Evolutionary conservation across 1,140 invertebrate species (phyloP), one percentile per base, ranked within the genome.

Genomic region (Drosophila parvula): DNA sequence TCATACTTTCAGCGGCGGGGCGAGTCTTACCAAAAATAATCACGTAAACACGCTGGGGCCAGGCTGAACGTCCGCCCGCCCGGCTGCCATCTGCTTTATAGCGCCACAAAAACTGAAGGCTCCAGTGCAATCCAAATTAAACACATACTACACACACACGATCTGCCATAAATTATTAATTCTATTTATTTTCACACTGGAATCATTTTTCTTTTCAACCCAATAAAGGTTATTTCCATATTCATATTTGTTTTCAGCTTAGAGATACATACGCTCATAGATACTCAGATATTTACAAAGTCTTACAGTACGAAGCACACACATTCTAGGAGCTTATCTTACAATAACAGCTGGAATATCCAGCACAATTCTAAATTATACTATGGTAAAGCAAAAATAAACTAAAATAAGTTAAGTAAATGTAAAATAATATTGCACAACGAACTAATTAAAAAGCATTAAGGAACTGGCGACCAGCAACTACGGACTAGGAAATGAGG

Each of bases 1-100:
- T 63, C 53, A 56, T 76, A 68, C 28, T 79, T 85, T 57, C 70
- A 83, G 81, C 79, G 16, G 58, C 75, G 32, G 58, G 55, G 59
- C 38, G 51, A 64, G 57, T 32, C 59, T 68, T 59, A 63, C 57
- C 41, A 65, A 81, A 79, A 56, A 59, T 58, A 41, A n/a, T 55
- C 41, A 58, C 58, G 43, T 81, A 86, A 85, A 86, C 64, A 85
- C 74, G 81, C 74, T 58, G 48, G 61, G 45, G 61, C 41, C 34
- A 22, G 55, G 14, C 40, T 32, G 61, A 28, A 40, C 18, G 11
- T 28, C 18, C 50, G 50, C 18, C 43, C 7, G 62, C 30, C 57
- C 12, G 61, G 55, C 64, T 71, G 64, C 60, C 78, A 75, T 78
- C 57, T 89, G 82, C 68, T 83, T 47, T 62, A 62, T 69, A 77